Evolutionary conservation across 2,888 invertebrate genomes (phyloP).

Genomic region (Drosophila parthenogenetica): DNA sequence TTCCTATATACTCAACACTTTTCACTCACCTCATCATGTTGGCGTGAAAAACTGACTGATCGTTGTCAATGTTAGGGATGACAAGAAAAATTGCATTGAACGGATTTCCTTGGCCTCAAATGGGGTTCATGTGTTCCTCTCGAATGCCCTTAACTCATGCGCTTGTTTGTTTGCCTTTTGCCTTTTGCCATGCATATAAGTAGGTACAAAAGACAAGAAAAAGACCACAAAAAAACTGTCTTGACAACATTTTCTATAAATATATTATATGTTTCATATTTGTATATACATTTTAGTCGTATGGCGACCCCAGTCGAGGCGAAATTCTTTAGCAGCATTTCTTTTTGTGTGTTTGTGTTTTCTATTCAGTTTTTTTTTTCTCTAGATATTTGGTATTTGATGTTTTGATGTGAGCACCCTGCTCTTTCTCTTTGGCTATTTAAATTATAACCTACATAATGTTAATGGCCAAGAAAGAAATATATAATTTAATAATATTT

Average conservation of each 20-base stretch:
- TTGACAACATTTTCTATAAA: constrained; percentile 75
- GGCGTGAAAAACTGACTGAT: constrained; percentile 15
- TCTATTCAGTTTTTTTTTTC: constrained; percentile 21
- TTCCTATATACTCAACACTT: constrained; percentile 5
- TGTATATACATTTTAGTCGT: constrained; percentile 28
- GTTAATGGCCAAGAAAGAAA: constrained; percentile 73
- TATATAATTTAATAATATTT: constrained; percentile 76
- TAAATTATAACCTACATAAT: constrained; percentile 79
- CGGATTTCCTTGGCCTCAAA: constrained; percentile 55
- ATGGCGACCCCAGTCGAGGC: constrained; percentile 77
- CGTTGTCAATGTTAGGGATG: constrained; percentile 8
- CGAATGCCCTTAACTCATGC: constrained; percentile 56
- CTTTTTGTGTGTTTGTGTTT: constrained; percentile 33
- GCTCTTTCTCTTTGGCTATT: constrained; percentile 54
- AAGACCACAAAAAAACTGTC: constrained; percentile 25
- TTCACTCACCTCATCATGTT: constrained; percentile 9
- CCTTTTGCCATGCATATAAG: constrained; percentile 13
- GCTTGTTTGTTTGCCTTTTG: constrained; percentile 48
- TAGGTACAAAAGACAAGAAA: background rate
- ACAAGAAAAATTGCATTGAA: constrained; percentile 27
- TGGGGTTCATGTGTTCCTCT: constrained; percentile 20
- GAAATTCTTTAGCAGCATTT: constrained; percentile 74
- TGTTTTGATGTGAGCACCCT: constrained; percentile 53
- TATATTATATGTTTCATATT: constrained; percentile 51
- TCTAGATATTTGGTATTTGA: constrained; percentile 39